Evolutionary conservation across 2,113 vertebrate genomes (phyloP), one percentile per base, ranked within the genome.

Genomic region (Xenus cinereus): DNA sequence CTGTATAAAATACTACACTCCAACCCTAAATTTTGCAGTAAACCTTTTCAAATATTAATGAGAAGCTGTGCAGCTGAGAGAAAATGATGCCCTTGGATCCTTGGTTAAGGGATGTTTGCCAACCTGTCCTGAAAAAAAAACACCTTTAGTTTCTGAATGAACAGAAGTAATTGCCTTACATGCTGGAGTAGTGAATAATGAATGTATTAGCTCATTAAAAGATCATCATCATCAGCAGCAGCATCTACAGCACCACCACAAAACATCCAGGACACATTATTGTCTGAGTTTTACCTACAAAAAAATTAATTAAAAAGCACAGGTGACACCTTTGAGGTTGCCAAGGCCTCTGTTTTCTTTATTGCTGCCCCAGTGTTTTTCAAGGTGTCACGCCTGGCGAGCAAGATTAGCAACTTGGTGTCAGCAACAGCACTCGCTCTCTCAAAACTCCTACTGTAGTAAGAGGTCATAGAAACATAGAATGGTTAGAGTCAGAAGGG

Each of bases 41-140:
- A 93, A 81, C 63, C 59, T 92, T 81, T 90, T 96, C 54, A 96
- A 91, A 94, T 95, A 95, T 94, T 95, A 92, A 96, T 84, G 83
- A 84, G 76, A 94, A 93, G 43, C 30, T 78, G 41, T 88, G 75
- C 51, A 81, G 59, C 79, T 92, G 79, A 75, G 64, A 74, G 75
- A 93, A 23, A 64, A 75, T 0, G 3, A 74, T 93, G 82, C 28
- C 92, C 85, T 93, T 91, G 85, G 59, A 94, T 71, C 68, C 43
- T 77, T 71, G 26, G n/a, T 68, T 92, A 68, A 90, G 76, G 35
- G 53, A 92, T 92, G 14, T 37, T 95, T 89, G 48, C 30, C 68
- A 92, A 13, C 27, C 27, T 71, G 60, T 75, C 56, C 51, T 57
- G 51, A 62, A 93, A 83, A 91, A 35, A 85, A 2, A 1, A 21